These are phyloP conservation scores for Anastrepha obliqua DNA, from an alignment of 1,140 invertebrate species.

Conservation along the genomic window DNA sequence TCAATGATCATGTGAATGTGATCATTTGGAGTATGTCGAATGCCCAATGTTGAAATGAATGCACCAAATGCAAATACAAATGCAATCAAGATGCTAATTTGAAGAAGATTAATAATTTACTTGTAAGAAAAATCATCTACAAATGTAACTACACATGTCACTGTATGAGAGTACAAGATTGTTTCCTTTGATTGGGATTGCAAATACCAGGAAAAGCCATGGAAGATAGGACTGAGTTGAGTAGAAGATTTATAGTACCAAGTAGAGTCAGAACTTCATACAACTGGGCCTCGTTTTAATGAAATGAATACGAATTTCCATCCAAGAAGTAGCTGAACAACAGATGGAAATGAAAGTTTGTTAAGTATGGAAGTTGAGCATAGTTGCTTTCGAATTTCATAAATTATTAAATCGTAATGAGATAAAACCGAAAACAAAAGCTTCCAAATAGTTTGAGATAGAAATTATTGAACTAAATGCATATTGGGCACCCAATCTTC, in stretches of 20 bases:
- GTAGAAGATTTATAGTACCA: background rate
- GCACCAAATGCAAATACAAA: slow-evolving; percentile 24
- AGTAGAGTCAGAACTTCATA: background rate
- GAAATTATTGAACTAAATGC: too few species aligned
- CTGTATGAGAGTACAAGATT: slow-evolving; percentile 11
- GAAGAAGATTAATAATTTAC: slow-evolving; percentile 70
- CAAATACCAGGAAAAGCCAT: slow-evolving; percentile 40
- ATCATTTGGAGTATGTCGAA: background rate
- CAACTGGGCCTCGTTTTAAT: too few species aligned
- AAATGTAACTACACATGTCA: slow-evolving; percentile 45
- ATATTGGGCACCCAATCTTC: too few species aligned
- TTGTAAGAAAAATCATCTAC: slow-evolving; percentile 29
- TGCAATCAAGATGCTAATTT: slow-evolving; percentile 73
- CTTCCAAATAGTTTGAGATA: too few species aligned
- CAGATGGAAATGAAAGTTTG: too few species aligned
- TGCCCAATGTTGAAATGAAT: background rate
- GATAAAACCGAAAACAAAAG: too few species aligned
- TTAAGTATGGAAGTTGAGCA: too few species aligned
- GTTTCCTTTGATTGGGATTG: background rate
- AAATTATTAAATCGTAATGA: too few species aligned
- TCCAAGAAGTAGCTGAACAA: too few species aligned
- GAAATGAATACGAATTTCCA: too few species aligned
- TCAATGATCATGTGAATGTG: slow-evolving; percentile 4
- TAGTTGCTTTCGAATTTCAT: too few species aligned
- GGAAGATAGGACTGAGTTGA: background rate